A percentile compares a stretch with the other conserved stretches of the same genome.
Evolutionary conservation across 2,888 invertebrate species (phyloP).

Genomic region (Harmothoe impar): DNA sequence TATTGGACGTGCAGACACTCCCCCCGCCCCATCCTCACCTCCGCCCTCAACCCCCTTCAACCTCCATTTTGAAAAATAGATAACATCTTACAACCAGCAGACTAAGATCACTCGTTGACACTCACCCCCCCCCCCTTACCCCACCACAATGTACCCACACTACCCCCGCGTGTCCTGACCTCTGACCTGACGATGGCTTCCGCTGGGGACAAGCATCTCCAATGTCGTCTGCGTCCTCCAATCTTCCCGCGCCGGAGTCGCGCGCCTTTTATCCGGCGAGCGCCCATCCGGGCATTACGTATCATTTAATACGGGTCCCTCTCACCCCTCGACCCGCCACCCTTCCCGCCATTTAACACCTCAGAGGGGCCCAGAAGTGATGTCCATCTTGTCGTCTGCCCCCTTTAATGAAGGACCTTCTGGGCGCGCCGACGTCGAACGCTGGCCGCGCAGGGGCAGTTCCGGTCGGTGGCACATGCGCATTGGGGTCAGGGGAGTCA

Average conservation of each 20-base stretch:
- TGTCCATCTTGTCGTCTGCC: background rate
- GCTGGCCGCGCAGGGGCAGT: background rate
- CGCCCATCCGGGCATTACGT: background rate
- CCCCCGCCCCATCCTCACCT: background rate
- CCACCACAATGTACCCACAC: conserved; percentile 37
- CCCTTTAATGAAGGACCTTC: conserved; percentile 8
- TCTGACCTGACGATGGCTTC: conserved; percentile 49
- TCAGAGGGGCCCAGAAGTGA: background rate
- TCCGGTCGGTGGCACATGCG: conserved; percentile 20
- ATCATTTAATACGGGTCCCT: conserved; percentile 9
- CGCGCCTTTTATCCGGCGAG: conserved; percentile 29
- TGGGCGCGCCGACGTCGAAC: background rate
- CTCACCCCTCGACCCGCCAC: background rate
- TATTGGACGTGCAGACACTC: no score
- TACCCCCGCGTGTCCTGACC: background rate
- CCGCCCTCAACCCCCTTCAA: background rate
- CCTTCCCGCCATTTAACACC: background rate
- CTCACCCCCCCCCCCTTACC: background rate
- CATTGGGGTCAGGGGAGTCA: conserved; percentile 21
- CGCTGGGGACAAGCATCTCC: background rate
- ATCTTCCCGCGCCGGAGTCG: conserved; percentile 4
- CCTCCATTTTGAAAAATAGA: background rate
- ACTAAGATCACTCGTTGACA: conserved; percentile 17
- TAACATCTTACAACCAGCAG: conserved; percentile 7
- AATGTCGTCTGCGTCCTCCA: conserved; percentile 51